These are phyloP conservation scores for Drosophila neutralis DNA, from an alignment of 2,888 invertebrate genomes.

Conservation along the genomic window DNA sequence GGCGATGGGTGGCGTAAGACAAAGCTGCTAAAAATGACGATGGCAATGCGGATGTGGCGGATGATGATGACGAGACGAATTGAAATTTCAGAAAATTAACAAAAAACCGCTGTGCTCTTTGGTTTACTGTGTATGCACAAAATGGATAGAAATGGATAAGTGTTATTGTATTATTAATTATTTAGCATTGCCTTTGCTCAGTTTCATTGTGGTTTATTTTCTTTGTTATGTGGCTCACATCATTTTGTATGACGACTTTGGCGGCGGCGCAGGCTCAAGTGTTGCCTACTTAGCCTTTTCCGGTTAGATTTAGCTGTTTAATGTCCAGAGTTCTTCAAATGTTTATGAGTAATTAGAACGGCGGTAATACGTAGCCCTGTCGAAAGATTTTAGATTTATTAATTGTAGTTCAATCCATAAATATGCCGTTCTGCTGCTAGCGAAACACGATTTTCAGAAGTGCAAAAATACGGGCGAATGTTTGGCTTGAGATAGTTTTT, in stretches of 20 bases:
- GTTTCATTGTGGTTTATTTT: conserved; percentile 18
- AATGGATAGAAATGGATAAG: not conserved
- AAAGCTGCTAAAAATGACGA: conserved; percentile 42
- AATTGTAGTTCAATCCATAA: not conserved
- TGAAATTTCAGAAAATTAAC: conserved; percentile 69
- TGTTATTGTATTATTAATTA: conserved; percentile 11
- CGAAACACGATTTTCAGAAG: not conserved
- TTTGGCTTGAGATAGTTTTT: conserved; percentile 25
- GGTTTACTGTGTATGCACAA: conserved; percentile 54
- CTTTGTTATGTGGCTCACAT: conserved; percentile 58
- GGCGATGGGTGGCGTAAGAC: conserved; percentile 28
- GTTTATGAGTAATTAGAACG: conserved; percentile 23
- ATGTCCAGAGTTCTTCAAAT: conserved; percentile 40
- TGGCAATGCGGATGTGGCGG: conserved; percentile 39
- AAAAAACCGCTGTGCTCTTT: conserved; percentile 65
- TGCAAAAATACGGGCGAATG: conserved; percentile 1
- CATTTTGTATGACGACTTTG: conserved; percentile 69
- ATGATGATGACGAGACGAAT: conserved; percentile 58
- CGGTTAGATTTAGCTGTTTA: conserved; percentile 45
- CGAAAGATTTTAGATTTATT: conserved; percentile 16
- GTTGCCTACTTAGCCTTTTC: conserved; percentile 63
- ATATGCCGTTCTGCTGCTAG: not conserved
- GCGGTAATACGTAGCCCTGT: conserved; percentile 24
- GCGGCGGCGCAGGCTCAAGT: conserved; percentile 65
- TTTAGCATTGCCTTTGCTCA: conserved; percentile 1